Base-by-base conservation (phyloP, 2,888 invertebrate species). In the Microdon myrmicae region DNA sequence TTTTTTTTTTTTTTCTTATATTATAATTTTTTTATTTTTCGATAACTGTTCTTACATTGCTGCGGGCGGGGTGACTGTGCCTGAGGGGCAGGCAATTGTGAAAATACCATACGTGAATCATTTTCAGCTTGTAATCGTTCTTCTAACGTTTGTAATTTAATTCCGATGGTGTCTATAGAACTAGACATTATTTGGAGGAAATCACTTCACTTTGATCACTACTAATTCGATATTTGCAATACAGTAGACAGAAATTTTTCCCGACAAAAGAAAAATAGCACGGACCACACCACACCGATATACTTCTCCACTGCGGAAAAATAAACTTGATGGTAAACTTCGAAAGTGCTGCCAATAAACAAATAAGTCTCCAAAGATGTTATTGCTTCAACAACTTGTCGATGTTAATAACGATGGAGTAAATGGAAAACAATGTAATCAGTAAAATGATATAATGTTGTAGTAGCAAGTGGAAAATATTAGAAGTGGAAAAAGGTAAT, bases 71-170 rank as follows among this genome's bases (percentile, higher is more conserved):
- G 88, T 79, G 88, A 85, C 70, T 82, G 81, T 71, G n/a, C n/a
- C n/a, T 83, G 82, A 74, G 82, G 74, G 78, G 81, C 81, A 55
- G 68, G 43, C 55, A 66, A 34, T 59, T 66, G 54, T 67, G 72
- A 67, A 67, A 79, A 83, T 79, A 74, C 82, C 73, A 73, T 77
- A 72, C 74, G 75, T 70, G 77, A 77, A 71, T 76, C 75, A 72
- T 80, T 81, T 74, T 81, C 81, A 14, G 74, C 75, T 64, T 87
- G 86, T 71, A 94, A 83, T 74, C 90, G 86, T 78, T 89, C 89
- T 81, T 94, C 87, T 81, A 94, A 84, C 76, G 87, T 89, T 81
- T 90, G 86, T 77, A 94, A 85, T 84, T 89, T 92, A 75, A 71
- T 75, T 54, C 73, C 74, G 69, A 78, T 78, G 64, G 88, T 89